Evolutionary conservation across 2,797 vertebrate species (phyloP), one percentile per base, ranked within the genome.

Genomic region (Chelon labrosus): DNA sequence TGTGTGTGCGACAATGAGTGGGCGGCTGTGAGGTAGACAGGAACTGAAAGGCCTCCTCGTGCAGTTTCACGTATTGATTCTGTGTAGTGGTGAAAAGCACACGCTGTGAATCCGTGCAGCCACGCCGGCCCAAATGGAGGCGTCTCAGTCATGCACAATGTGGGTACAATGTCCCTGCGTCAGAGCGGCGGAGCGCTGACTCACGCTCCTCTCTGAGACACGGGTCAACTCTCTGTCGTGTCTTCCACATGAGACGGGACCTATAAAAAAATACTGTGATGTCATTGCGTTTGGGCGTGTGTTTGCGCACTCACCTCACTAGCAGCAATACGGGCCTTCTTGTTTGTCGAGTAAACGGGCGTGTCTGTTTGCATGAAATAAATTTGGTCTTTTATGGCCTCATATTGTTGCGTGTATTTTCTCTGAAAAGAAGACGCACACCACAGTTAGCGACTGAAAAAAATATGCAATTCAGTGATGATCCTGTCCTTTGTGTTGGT

Each of bases 311-410:
- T 44, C 89, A 99, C 98, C 95, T 95, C 92, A 86, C 98, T 99
- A 63, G 96, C 93, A 1, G 94, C 91, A 10, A 94, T 19, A 2
- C 95, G 92, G 79, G 95, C 95, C 85, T 96, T 92, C 82, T 99
- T 99, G 71, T 98, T 96, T 50, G 93, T 79, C 44, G 92, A 88
- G 27, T 99, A 99, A 25, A 97, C 95, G 0, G 98, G 98, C 8
- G 98, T 99, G 51, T 97, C 96, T 0, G 98, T 99, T 92, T 99
- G 97, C 97, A 99, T 98, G 88, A 97, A 99, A 93, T 97, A 96
- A 89, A 99, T 97, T 94, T 97, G 96, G 96, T 98, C 98, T 96
- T 99, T 99, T 0, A 65, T 67, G 9, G 92, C 91, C 86, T 99
- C 97, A 77, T 93, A 96, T 1, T 91, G 86, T 92, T 98, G 94